phyloP scores from a whole-genome alignment of 2,797 vertebrate species.

The Galaxias olidus region DNA sequence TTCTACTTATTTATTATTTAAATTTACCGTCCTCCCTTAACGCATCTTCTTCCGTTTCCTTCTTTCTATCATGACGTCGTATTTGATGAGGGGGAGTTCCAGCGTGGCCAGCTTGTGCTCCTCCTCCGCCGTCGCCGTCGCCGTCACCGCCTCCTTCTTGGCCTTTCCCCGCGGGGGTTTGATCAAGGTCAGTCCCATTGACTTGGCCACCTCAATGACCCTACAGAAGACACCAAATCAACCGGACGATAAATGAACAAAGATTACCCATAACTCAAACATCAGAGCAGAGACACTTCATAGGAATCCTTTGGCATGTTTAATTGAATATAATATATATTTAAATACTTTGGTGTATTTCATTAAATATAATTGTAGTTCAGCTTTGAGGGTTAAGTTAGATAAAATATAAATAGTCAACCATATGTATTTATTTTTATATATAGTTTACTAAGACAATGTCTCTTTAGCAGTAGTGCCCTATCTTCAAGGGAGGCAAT shows the following conservation, averaged over 20 bases:
- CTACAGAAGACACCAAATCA: slow-evolving; percentile 62
- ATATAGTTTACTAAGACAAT: no score
- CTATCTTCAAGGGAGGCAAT: no score
- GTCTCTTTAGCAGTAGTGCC: no score
- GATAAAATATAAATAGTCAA: no score
- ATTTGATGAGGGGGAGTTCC: slow-evolving; percentile 79
- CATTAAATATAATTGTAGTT: no score
- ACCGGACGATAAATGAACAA: slow-evolving; percentile 3
- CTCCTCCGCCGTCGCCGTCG: slow-evolving; percentile 28
- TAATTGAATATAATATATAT: no score
- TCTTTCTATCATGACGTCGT: slow-evolving; percentile 52
- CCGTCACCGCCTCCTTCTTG: background rate
- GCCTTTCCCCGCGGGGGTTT: slow-evolving; percentile 56
- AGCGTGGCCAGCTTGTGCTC: slow-evolving; percentile 80
- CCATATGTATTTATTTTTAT: no score
- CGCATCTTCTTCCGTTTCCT: slow-evolving; percentile 81
- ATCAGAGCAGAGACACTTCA: background rate
- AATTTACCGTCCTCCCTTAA: slow-evolving; percentile 35
- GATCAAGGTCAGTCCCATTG: slow-evolving; percentile 84
- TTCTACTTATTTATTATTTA: background rate
- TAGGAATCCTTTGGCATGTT: no score
- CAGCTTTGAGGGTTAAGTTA: no score
- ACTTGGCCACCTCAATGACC: slow-evolving; percentile 87
- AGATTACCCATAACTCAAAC: background rate
- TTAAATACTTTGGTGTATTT: no score